These are phyloP conservation scores for Heterochromis multidens DNA, from an alignment of 2,113 vertebrate genomes.

Conservation along the genomic window DNA sequence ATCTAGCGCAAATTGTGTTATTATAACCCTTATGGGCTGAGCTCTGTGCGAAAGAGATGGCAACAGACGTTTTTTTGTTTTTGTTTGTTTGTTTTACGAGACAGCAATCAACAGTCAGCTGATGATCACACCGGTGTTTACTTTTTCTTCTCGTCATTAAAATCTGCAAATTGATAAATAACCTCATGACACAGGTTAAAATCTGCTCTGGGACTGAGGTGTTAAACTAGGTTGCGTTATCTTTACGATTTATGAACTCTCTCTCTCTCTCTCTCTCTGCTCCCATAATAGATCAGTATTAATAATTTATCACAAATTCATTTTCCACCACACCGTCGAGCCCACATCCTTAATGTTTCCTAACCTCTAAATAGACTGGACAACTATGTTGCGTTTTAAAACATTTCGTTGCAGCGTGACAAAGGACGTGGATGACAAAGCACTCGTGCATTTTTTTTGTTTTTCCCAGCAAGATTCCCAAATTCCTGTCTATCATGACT, in stretches of 20 bases:
- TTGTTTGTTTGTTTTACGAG: background rate
- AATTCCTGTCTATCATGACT: slow-evolving; percentile 35
- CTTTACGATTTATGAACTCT: background rate
- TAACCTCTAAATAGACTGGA: background rate
- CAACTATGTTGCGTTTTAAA: background rate
- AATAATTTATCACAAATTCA: slow-evolving; percentile 1
- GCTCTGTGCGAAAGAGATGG: background rate
- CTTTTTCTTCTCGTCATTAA: background rate
- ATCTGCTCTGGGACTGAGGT: background rate
- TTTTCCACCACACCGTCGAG: background rate
- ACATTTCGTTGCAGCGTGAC: background rate
- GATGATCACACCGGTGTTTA: background rate
- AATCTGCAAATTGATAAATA: background rate
- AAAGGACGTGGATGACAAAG: slow-evolving; percentile 2
- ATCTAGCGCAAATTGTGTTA: slow-evolving; percentile 56
- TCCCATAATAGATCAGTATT: slow-evolving; percentile 2
- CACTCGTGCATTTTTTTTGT: background rate
- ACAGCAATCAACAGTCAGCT: background rate
- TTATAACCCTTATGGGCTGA: slow-evolving; percentile 11
- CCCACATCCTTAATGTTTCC: background rate
- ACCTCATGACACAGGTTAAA: background rate
- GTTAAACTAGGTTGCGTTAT: background rate
- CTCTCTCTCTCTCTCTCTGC: background rate
- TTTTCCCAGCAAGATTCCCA: background rate
- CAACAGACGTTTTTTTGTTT: background rate